phyloP scores from a whole-genome alignment of 2,797 vertebrate species.

The Macrochelys suwanniensis region DNA sequence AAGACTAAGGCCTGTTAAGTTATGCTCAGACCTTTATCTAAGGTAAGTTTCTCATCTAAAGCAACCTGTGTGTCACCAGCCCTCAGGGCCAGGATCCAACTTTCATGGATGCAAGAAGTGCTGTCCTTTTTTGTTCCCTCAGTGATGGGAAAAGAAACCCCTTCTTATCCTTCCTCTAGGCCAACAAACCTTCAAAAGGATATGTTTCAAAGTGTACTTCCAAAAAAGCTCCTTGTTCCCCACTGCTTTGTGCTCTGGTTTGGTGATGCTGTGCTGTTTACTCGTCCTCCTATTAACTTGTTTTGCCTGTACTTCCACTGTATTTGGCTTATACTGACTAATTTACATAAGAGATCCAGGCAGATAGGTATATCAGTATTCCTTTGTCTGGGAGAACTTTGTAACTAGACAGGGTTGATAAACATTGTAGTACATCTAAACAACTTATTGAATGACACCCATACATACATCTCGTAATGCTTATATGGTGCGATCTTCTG shows the following conservation, averaged over 20 bases:
- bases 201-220: neutral
- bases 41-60: neutral
- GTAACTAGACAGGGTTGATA: neutral
- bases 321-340: neutral
- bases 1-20: too few relatives aligned
- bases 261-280: neutral
- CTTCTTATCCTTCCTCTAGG: neutral
- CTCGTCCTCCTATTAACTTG: neutral
- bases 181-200: neutral
- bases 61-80: neutral
- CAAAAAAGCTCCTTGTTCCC: neutral
- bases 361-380: neutral
- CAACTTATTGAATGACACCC: neutral
- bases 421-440: neutral
- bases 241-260: neutral
- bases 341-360: neutral
- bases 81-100: neutral
- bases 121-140: neutral
- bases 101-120: neutral
- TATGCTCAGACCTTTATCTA: neutral
- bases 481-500: neutral
- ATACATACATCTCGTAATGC: neutral
- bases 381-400: neutral
- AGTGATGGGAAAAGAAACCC: neutral
- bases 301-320: neutral